These are phyloP conservation scores for Mimachlamys varia DNA, from an alignment of 2,888 invertebrate genomes.

Conservation along the genomic window DNA sequence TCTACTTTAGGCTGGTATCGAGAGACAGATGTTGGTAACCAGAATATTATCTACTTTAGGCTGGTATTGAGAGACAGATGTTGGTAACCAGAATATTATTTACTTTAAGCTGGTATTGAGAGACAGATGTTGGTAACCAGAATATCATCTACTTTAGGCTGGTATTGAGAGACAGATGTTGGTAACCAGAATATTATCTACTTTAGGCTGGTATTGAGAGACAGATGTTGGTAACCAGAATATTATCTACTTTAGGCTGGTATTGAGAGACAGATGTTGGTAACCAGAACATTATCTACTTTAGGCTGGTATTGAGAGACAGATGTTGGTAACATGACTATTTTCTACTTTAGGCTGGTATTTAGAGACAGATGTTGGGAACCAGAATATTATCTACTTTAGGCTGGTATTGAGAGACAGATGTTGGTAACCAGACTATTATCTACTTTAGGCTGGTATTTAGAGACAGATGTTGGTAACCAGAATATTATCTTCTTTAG, in stretches of 20 bases:
- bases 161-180: neutral
- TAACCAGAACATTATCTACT: no score
- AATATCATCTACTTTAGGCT: neutral
- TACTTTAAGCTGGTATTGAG: neutral
- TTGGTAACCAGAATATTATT: no score
- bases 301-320: neutral
- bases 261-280: neutral
- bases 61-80: neutral
- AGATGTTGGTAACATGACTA: neutral
- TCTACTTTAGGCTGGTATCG: neutral
- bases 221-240: neutral
- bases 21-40: neutral
- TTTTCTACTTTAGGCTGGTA: neutral
- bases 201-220: neutral
- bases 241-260: neutral
- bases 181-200: no score
- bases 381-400: neutral
- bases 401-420: neutral
- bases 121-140: neutral
- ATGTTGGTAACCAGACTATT: conserved; percentile 16
- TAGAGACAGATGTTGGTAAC: neutral
- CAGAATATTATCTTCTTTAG: neutral
- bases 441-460: neutral
- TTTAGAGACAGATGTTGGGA: neutral
- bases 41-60: neutral